Evolutionary conservation across 2,113 vertebrate species (phyloP).

Genomic region (Cepphus grylle): DNA sequence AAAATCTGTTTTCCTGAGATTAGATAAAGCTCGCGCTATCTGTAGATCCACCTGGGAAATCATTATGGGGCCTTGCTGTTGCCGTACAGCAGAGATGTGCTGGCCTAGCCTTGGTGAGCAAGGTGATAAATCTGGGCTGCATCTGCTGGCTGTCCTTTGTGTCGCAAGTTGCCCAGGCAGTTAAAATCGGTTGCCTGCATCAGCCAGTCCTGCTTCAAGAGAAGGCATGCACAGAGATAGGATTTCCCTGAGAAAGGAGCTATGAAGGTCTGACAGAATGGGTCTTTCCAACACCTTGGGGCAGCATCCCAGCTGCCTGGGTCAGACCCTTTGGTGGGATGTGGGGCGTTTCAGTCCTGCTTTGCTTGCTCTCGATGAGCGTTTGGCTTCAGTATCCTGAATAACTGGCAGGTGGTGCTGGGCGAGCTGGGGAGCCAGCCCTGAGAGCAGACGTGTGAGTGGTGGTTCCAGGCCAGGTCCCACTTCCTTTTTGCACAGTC

Average conservation of each 20-base stretch:
- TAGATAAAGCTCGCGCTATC: neutral
- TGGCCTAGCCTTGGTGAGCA: neutral
- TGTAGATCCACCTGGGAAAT: neutral
- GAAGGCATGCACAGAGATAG: neutral
- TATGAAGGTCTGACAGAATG: neutral
- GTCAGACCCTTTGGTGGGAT: neutral
- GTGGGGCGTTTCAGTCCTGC: accelerated
- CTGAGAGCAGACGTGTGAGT: neutral
- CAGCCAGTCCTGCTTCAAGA: neutral
- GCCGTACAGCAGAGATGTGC: accelerated
- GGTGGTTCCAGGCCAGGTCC: neutral
- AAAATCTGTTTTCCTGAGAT: neutral
- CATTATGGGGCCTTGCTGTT: neutral
- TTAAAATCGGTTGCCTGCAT: neutral
- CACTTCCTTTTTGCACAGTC: neutral
- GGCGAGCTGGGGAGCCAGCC: neutral
- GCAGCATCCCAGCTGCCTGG: neutral
- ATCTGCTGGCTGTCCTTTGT: neutral
- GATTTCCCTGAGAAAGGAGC: neutral
- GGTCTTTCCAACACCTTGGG: neutral
- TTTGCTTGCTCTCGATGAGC: neutral
- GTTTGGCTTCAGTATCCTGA: neutral
- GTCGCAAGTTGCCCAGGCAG: neutral
- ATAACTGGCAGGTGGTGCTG: neutral
- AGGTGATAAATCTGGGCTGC: neutral